These are phyloP conservation scores for Odontocolon sp. DNA, from an alignment of 2,888 invertebrate genomes.

Conservation along the genomic window DNA sequence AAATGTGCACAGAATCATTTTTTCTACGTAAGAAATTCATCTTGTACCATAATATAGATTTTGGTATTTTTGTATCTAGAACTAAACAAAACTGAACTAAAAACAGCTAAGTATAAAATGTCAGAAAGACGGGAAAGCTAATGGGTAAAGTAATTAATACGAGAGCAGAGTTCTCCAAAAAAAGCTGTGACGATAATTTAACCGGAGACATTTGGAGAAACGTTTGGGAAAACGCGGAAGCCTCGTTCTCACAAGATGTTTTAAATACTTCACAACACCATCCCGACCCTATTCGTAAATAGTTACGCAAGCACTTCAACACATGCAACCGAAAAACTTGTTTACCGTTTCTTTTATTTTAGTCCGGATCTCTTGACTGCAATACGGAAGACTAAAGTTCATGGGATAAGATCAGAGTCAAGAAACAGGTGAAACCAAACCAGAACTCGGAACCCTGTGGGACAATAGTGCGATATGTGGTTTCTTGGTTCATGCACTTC, in stretches of 20 bases:
- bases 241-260: constrained; percentile 66
- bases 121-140: not conserved
- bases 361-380: not conserved
- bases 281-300: not conserved
- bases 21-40: not conserved
- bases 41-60: not conserved
- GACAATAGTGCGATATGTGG: not conserved
- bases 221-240: constrained; percentile 70
- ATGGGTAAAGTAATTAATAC: constrained; percentile 17
- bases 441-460: not conserved
- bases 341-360: not conserved
- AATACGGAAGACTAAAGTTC: not conserved
- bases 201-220: constrained; percentile 53
- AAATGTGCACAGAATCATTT: not conserved
- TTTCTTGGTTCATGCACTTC: constrained; percentile 41
- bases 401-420: constrained; percentile 4
- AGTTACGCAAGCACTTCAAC: constrained; percentile 25
- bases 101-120: no score
- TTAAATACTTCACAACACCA: constrained; percentile 23
- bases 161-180: not conserved
- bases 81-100: no score
- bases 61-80: no score
- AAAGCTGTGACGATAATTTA: not conserved
- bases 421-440: not conserved
- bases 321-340: constrained; percentile 20